Percentiles rank a stretch among this genome's conserved stretches.
Conservation (phyloP, 2,888 invertebrate species). For the Phymatocera aterrima region DNA sequence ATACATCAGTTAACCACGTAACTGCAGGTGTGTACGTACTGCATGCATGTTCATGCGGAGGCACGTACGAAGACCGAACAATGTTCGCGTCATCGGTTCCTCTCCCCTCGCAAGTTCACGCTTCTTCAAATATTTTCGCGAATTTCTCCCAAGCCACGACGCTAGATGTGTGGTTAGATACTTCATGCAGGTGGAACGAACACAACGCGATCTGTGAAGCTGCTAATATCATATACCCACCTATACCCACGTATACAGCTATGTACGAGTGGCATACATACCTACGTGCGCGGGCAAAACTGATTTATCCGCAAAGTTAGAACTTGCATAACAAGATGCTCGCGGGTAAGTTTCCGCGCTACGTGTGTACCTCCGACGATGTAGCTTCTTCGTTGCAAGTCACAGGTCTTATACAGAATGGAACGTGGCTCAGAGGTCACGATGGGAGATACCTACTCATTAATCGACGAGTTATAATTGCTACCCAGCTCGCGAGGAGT, state of each 20-base stretch:
- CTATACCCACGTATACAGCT: no score
- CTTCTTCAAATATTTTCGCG: background rate
- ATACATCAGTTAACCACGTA: background rate
- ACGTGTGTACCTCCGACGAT: no score
- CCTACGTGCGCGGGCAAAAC: no score
- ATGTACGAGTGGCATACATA: no score
- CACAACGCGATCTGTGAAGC: no score
- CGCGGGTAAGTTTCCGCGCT: background rate
- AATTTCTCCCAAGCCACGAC: constrained; percentile 3
- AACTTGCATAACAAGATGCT: constrained; percentile 25
- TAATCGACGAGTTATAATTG: constrained; percentile 68
- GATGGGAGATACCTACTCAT: constrained; percentile 57
- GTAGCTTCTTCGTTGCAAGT: background rate
- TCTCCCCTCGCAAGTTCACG: background rate
- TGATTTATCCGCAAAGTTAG: constrained; percentile 11
- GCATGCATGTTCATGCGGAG: background rate
- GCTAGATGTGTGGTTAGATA: background rate
- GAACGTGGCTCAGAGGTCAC: background rate
- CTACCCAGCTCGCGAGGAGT: constrained; percentile 50
- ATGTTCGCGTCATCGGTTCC: background rate
- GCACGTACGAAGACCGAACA: background rate
- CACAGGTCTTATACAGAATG: background rate
- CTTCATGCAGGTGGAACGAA: no score
- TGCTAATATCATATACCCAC: background rate
- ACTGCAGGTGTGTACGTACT: background rate